These are phyloP conservation scores for Ophiothrix spiculata DNA, from an alignment of 35 echinoderm and acorn worm species.

Conservation along the genomic window DNA sequence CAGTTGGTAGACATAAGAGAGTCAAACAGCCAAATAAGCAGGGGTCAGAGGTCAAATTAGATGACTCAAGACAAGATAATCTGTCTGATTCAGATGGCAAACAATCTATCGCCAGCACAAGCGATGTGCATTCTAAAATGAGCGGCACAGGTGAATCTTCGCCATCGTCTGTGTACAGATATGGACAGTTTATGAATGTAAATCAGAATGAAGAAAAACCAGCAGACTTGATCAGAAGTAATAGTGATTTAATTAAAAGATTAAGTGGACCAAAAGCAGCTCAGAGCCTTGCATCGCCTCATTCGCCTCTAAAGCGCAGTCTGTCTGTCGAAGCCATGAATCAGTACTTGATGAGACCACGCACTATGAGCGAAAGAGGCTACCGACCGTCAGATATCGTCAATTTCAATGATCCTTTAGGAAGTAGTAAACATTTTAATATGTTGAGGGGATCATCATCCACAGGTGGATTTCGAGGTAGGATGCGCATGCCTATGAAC, in stretches of 20 bases:
- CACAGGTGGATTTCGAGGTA: background rate
- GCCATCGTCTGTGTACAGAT: background rate
- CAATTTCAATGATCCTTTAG: background rate
- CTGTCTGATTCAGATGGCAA: background rate
- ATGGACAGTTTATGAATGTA: background rate
- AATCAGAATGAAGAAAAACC: background rate
- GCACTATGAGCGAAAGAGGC: constrained; percentile 1
- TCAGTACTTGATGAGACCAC: background rate
- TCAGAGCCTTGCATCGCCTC: background rate
- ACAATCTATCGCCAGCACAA: background rate
- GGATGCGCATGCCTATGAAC: background rate
- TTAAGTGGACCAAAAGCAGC: background rate
- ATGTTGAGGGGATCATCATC: background rate
- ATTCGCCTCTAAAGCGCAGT: background rate
- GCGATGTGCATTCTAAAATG: background rate
- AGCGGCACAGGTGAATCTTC: background rate
- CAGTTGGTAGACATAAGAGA: background rate
- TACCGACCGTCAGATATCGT: background rate
- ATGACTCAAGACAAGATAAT: background rate
- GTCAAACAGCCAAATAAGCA: background rate
- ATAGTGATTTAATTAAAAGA: background rate
- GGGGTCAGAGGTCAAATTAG: background rate
- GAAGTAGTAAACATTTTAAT: background rate
- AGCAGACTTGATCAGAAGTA: background rate
- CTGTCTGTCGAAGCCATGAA: background rate